These are phyloP conservation scores for Alviniconcha marisindica DNA, from an alignment of 1,140 invertebrate genomes.

Conservation along the genomic window DNA sequence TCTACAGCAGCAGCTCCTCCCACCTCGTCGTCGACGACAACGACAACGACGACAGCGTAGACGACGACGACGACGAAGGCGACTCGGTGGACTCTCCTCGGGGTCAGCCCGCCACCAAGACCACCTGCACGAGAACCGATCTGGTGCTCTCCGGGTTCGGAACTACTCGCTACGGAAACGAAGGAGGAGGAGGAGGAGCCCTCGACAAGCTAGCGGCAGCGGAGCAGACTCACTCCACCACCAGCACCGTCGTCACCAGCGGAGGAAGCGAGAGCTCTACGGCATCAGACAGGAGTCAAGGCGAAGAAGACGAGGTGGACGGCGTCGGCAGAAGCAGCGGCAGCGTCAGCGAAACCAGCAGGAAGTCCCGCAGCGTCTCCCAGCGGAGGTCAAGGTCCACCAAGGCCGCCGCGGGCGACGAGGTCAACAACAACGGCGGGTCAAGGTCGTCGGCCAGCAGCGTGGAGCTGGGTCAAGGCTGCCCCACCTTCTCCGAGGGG, in stretches of 20 bases:
- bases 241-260: background rate
- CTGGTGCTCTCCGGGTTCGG: no score
- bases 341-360: background rate
- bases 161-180: no score
- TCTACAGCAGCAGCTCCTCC: no score
- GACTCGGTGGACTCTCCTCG: no score
- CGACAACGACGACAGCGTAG: no score
- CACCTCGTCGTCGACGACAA: no score
- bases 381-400: background rate
- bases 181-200: no score
- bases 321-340: background rate
- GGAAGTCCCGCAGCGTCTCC: background rate
- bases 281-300: background rate
- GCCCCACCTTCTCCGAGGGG: background rate
- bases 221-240: no score
- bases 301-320: background rate
- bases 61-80: no score
- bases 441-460: conserved; percentile 7
- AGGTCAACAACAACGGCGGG: background rate
- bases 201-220: no score
- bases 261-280: background rate
- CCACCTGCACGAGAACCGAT: no score
- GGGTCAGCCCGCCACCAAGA: no score
- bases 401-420: background rate
- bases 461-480: background rate